Conservation (phyloP, 2,113 vertebrate genomes). For the Mesitornis unicolor region DNA sequence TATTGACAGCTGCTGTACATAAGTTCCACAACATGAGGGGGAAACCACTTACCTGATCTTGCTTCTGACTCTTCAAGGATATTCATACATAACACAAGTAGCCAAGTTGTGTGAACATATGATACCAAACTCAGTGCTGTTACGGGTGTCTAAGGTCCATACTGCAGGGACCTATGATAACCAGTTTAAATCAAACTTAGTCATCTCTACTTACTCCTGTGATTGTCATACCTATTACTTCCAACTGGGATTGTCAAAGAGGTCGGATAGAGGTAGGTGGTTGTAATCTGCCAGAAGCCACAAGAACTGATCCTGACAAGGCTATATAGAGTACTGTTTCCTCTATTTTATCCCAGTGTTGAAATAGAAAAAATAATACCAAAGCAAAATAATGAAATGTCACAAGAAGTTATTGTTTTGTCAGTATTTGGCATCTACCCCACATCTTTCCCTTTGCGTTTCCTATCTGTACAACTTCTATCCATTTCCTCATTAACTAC, state of each 20-base stretch:
- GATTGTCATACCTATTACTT: not conserved
- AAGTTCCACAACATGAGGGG: not conserved
- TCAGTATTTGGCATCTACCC: not conserved
- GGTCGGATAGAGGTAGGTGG: not conserved
- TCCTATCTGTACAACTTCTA: not conserved
- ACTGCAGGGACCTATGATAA: not conserved
- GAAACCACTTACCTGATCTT: not conserved
- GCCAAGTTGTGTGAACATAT: not conserved
- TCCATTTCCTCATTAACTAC: not conserved
- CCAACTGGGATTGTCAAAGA: not conserved
- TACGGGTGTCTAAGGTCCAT: not conserved
- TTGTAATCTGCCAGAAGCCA: not conserved
- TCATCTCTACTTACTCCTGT: not conserved
- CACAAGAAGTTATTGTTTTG: not conserved
- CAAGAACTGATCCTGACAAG: not conserved
- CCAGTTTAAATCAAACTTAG: not conserved
- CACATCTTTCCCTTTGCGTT: not conserved
- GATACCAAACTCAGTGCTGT: not conserved
- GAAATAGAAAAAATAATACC: not conserved
- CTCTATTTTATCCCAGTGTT: not conserved
- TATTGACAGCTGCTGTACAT: not conserved
- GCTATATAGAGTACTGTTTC: not conserved
- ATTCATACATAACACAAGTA: not conserved
- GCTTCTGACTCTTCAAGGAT: not conserved
- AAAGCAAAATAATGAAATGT: not conserved